Evolutionary conservation across 2,797 vertebrate species (phyloP).

Genomic region (Ctenochaetus hawaiiensis): DNA sequence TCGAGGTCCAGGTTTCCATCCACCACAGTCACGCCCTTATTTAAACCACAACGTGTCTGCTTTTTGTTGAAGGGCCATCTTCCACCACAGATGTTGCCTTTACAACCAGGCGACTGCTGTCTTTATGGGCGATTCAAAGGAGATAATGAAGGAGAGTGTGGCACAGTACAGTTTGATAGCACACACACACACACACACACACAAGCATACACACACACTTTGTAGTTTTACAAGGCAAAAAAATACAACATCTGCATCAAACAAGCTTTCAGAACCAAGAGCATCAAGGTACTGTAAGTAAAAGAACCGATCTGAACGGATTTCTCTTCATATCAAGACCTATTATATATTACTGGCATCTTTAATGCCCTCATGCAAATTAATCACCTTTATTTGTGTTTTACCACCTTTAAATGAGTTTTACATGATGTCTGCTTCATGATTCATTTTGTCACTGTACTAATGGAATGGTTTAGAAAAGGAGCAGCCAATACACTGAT

Average conservation of each 20-base stretch:
- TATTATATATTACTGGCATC: conserved; percentile 43
- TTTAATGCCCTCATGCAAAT: conserved; percentile 69
- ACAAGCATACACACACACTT: conserved; percentile 36
- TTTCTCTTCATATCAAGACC: conserved; percentile 54
- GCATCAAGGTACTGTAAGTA: conserved; percentile 45
- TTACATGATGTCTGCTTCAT: conserved; percentile 33
- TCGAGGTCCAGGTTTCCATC: conserved; percentile 44
- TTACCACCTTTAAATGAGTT: conserved; percentile 43
- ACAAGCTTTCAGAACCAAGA: conserved; percentile 57
- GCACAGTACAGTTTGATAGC: conserved; percentile 55
- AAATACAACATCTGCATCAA: conserved; percentile 41
- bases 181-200: conserved; percentile 56
- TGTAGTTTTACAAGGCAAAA: conserved; percentile 53
- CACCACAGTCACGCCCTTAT: conserved; percentile 38
- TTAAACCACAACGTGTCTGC: conserved; percentile 28
- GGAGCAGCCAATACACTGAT: conserved; percentile 49
- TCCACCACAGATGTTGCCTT: conserved; percentile 25
- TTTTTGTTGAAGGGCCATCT: conserved; percentile 26
- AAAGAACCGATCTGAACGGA: conserved; percentile 51
- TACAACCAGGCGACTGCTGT: conserved; percentile 21
- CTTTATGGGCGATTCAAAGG: conserved; percentile 40
- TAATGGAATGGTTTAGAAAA: conserved; percentile 76
- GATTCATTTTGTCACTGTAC: conserved; percentile 36
- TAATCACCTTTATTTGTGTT: conserved; percentile 55
- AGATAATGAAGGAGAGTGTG: conserved; percentile 48